Evolutionary conservation across 2,888 invertebrate genomes (phyloP).

Genomic region (Malacosoma neustria): DNA sequence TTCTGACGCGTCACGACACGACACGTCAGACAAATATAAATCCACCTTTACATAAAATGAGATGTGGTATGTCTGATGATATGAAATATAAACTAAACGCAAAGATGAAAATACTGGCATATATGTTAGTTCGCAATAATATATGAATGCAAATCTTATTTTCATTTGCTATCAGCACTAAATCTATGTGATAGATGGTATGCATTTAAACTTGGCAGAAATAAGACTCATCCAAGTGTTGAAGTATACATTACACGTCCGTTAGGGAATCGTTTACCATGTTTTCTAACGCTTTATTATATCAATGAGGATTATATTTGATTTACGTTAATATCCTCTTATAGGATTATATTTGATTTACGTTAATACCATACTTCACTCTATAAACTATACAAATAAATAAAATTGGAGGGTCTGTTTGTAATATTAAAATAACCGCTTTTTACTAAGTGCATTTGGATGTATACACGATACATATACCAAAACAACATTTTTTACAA

Average conservation of each 20-base stretch:
- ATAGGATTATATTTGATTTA: background rate
- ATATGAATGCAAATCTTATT: background rate
- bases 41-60: too few species aligned
- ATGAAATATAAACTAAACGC: background rate
- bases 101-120: background rate
- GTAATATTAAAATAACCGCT: too few species aligned
- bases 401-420: too few species aligned
- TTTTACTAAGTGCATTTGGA: background rate
- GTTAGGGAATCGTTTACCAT: background rate
- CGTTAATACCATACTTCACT: too few species aligned
- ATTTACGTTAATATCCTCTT: too few species aligned
- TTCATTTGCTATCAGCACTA: background rate
- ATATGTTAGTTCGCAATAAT: background rate
- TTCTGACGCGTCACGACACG: too few species aligned
- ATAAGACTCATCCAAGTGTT: background rate
- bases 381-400: too few species aligned
- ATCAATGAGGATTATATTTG: background rate
- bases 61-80: background rate
- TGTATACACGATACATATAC: background rate
- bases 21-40: too few species aligned
- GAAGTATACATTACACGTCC: background rate
- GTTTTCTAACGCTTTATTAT: background rate
- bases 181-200: constrained; percentile 1
- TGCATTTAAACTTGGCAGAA: background rate
- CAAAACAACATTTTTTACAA: too few species aligned